These are phyloP conservation scores for Octomys mimax DNA, from an alignment of 2,797 vertebrate genomes.

Conservation along the genomic window DNA sequence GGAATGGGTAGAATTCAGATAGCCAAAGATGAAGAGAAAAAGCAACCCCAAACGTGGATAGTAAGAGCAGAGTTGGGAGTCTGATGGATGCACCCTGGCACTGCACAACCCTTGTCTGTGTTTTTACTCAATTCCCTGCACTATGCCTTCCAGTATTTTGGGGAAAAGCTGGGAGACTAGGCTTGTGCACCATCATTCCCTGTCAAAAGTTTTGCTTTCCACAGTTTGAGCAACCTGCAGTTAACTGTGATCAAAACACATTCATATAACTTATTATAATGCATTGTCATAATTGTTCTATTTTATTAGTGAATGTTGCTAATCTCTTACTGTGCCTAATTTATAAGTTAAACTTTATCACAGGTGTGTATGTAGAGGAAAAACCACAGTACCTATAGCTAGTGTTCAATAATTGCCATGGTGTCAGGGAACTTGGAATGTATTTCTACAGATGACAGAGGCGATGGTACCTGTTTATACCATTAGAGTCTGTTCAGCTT, in stretches of 20 bases:
- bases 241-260: background rate
- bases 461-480: background rate
- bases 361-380: background rate
- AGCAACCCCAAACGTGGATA: background rate
- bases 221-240: background rate
- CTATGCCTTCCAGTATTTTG: background rate
- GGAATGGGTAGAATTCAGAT: background rate
- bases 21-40: background rate
- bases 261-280: background rate
- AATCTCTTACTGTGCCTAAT: background rate
- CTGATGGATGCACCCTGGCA: background rate
- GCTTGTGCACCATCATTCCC: background rate
- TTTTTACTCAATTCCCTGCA: background rate
- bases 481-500: conserved; percentile 9
- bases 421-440: background rate
- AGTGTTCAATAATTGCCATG: background rate
- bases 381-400: background rate
- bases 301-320: background rate
- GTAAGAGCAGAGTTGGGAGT: background rate
- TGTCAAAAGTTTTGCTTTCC: background rate
- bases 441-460: background rate
- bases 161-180: conserved; percentile 1
- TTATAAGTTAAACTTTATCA: background rate
- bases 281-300: background rate
- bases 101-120: background rate